Evolutionary conservation across 2,797 vertebrate species (phyloP), one percentile per base, ranked within the genome.

Genomic region (Delichon dasypus): DNA sequence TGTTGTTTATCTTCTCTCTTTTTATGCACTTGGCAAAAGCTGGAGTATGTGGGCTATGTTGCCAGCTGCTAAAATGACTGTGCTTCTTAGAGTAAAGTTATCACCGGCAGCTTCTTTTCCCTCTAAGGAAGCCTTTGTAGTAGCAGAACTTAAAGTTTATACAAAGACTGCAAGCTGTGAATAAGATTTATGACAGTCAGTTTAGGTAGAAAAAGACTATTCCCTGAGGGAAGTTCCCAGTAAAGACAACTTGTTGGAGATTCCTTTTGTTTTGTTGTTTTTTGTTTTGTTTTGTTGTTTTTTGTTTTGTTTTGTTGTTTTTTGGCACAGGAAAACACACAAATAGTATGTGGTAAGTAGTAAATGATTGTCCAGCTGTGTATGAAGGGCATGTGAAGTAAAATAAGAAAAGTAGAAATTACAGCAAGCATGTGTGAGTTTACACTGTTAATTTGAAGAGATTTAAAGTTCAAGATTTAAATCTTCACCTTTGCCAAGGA

Each of bases 401-500:
- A 83, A 51, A 13, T 44, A 73, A 75, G 77, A 79, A 14, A 12
- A 85, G 13, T 11, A 74, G 75, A 86, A 93, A 76, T 61, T 57
- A 66, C 47, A 74, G 61, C 26, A 67, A 62, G 65, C 25, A 5
- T 85, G 32, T 22, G 2, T 67, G 42, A 62, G 29, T 92, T 95
- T 88, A 87, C 29, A 16, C 54, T 76, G n/a, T 70, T 92, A 62
- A 89, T 90, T 88, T 95, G 58, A 75, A 54, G 14, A 89, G 64
- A 75, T 34, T 23, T 45, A 66, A 84, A 60, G 36, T 58, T 58
- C 61, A 32, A 67, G 71, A 77, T 53, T 72, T 92, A 83, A 44
- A 65, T 17, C 72, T 89, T 79, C 45, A 51, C 20, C 7, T 57
- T 93, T 88, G 71, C 45, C 64, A 64, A 73, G 38, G n/a, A 87